Evolutionary conservation across 2,888 invertebrate species (phyloP).

Genomic region (Metacarcinus magister): DNA sequence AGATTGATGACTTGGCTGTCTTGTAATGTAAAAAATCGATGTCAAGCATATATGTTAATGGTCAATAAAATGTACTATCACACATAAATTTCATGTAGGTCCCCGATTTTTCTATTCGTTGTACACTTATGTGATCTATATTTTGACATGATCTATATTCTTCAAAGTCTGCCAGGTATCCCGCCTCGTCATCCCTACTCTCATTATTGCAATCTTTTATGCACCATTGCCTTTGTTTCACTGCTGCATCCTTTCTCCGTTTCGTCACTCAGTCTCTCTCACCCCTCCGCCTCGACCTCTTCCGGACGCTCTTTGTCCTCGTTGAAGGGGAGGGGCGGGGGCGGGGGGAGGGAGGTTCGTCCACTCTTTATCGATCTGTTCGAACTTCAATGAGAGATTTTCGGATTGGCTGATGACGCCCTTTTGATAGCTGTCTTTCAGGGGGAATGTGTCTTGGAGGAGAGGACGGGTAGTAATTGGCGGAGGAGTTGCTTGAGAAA

Average conservation of each 20-base stretch:
- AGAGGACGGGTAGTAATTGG: background rate
- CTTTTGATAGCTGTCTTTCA: constrained; percentile 27
- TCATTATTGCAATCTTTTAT: background rate
- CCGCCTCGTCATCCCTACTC: background rate
- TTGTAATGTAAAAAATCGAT: background rate
- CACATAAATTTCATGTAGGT: background rate
- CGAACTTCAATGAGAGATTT: background rate
- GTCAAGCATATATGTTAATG: background rate
- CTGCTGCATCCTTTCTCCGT: background rate
- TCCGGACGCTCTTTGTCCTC: background rate
- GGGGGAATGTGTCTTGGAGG: background rate
- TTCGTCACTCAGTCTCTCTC: background rate
- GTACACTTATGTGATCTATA: background rate
- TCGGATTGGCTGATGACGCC: background rate
- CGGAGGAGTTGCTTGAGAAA: background rate
- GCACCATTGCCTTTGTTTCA: constrained; percentile 3
- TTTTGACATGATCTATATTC: background rate
- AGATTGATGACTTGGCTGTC: no score
- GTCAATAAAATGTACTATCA: background rate
- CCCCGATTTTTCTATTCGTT: background rate
- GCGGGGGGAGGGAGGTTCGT: background rate
- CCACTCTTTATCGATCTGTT: background rate
- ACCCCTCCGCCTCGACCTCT: background rate
- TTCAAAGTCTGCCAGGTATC: background rate
- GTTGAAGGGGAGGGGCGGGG: background rate